Evolutionary conservation across 2,797 vertebrate genomes (phyloP).

Genomic region (Lateolabrax maculatus): DNA sequence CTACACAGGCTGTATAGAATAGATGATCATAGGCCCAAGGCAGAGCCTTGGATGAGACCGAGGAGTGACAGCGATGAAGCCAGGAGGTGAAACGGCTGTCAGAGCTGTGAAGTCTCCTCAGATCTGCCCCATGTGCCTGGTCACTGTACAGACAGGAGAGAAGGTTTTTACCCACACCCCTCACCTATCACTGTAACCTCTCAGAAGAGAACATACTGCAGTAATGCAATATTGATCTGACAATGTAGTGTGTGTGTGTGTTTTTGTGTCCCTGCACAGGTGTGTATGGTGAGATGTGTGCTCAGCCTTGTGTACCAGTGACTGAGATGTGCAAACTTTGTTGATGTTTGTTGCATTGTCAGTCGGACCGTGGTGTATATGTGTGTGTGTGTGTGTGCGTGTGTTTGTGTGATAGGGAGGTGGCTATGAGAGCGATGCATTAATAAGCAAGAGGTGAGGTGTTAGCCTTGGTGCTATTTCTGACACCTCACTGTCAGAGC

Average conservation of each 20-base stretch:
- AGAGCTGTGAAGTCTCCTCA: conserved; percentile 72
- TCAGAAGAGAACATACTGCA: conserved; percentile 76
- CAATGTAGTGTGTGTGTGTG: conserved; percentile 55
- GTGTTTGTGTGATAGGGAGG: conserved; percentile 42
- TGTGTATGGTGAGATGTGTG: conserved; percentile 48
- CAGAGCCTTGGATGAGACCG: conserved; percentile 44
- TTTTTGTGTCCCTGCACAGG: conserved; percentile 24
- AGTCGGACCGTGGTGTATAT: conserved; percentile 37
- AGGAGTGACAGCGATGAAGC: conserved; percentile 62
- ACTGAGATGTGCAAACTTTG: conserved; percentile 51
- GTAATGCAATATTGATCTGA: conserved; percentile 85
- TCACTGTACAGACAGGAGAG: conserved; percentile 64
- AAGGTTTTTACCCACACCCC: conserved; percentile 66
- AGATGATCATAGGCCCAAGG: conserved; percentile 55
- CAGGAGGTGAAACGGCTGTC: conserved; percentile 72
- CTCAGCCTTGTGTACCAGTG: conserved; percentile 50
- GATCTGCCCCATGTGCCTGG: conserved; percentile 65
- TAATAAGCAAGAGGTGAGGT: conserved; percentile 79
- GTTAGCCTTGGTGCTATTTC: conserved; percentile 81
- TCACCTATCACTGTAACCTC: conserved; percentile 77
- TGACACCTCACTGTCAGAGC: conserved; percentile 77
- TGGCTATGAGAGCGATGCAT: conserved; percentile 69
- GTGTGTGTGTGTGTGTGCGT: conserved; percentile 21
- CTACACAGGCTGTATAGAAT: conserved; percentile 36
- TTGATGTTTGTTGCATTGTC: conserved; percentile 50